These are phyloP conservation scores for Oncorhynchus nerka DNA, from an alignment of 2,113 vertebrate species.

Conservation along the genomic window DNA sequence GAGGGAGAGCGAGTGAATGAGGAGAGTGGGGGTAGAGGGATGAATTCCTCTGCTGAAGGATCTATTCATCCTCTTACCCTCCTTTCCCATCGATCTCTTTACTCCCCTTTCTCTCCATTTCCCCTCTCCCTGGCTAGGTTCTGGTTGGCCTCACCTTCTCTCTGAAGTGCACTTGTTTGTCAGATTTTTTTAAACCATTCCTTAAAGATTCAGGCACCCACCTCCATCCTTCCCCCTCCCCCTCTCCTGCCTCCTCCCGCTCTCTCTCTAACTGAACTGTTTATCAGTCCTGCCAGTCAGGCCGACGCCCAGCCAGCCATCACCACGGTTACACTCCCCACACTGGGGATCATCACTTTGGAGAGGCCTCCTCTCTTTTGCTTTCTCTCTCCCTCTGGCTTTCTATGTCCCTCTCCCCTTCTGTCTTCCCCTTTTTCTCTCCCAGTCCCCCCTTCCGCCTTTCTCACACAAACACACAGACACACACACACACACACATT, in stretches of 20 bases:
- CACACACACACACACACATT: neutral
- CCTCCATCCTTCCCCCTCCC: neutral
- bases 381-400: neutral
- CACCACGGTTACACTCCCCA: constrained; percentile 50
- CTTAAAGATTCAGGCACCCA: neutral
- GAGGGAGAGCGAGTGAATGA: too few relatives aligned
- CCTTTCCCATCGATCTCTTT: neutral
- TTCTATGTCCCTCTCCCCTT: neutral
- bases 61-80: neutral
- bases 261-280: constrained; percentile 26
- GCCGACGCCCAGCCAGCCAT: constrained; percentile 54
- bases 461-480: too few relatives aligned
- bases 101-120: neutral
- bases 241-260: neutral
- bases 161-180: constrained; percentile 2
- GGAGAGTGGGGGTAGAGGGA: too few relatives aligned
- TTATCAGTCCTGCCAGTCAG: constrained; percentile 61
- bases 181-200: neutral
- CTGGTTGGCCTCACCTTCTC: constrained; percentile 40
- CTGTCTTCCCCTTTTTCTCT: neutral
- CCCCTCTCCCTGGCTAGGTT: neutral
- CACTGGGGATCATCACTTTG: constrained; percentile 20
- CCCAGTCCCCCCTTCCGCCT: neutral
- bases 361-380: neutral
- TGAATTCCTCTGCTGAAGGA: too few relatives aligned